Evolutionary conservation across 2,797 vertebrate species (phyloP).

Genomic region (Liparis tanakae): DNA sequence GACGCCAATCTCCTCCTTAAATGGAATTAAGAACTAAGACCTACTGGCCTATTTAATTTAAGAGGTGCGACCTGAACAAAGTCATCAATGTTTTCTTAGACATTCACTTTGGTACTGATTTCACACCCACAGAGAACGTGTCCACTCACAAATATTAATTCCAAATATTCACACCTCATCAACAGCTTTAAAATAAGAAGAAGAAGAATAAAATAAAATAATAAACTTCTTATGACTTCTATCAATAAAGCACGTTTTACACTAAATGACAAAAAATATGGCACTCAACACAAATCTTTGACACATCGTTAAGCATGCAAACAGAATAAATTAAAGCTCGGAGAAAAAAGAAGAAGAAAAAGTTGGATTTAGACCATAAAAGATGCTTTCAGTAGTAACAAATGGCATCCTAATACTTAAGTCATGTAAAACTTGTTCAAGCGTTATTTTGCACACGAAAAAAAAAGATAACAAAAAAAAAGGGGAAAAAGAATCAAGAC

Average conservation of each 20-base stretch:
- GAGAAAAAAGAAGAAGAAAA: conserved; percentile 58
- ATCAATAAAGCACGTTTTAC: conserved; percentile 75
- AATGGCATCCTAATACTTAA: conserved; percentile 90
- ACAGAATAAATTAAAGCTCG: conserved; percentile 79
- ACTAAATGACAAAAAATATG: conserved; percentile 82
- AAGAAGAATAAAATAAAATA: conserved; percentile 3
- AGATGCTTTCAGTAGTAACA: conserved; percentile 89
- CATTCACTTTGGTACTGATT: conserved; percentile 81
- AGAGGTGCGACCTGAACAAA: conserved; percentile 38
- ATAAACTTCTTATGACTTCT: conserved; percentile 52
- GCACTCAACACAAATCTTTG: conserved; percentile 77
- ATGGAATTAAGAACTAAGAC: conserved; percentile 46
- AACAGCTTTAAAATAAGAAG: conserved; percentile 19
- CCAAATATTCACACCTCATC: conserved; percentile 54
- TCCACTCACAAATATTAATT: conserved; percentile 55
- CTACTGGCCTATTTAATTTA: conserved; percentile 40
- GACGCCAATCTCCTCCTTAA: conserved; percentile 17
- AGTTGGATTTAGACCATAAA: conserved; percentile 76
- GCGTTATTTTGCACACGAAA: conserved; percentile 82
- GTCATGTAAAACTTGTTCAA: conserved; percentile 91
- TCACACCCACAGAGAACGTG: conserved; percentile 69
- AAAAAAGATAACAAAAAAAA: conserved; percentile 63
- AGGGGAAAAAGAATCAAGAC: conserved; percentile 75
- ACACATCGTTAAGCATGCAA: conserved; percentile 84
- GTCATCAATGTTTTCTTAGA: conserved; percentile 52